A percentile compares a stretch with the other conserved stretches of the same genome.
phyloP scores from a whole-genome alignment of 2,797 vertebrate genomes.

The Sebastes dallii region DNA sequence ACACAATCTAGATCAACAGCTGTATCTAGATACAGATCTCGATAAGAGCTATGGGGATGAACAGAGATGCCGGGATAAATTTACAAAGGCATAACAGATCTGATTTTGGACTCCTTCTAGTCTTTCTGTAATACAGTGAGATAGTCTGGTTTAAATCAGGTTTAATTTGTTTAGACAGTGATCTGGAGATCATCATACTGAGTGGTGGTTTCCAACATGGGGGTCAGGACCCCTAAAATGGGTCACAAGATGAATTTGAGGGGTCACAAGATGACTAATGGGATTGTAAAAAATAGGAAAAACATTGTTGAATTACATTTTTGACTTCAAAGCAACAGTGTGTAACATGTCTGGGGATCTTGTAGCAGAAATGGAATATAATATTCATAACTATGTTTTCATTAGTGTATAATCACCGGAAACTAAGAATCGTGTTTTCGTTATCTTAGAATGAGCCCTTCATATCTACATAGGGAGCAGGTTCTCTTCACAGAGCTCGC shows the following conservation, averaged over 20 bases:
- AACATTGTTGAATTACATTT: neutral
- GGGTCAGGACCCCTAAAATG: neutral
- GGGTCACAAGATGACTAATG: neutral
- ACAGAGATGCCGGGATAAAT: neutral
- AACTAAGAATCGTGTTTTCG: no score
- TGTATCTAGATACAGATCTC: neutral
- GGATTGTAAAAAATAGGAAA: neutral
- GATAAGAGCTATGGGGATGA: neutral
- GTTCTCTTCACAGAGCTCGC: no score
- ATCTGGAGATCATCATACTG: conserved; percentile 38
- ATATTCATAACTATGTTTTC: no score
- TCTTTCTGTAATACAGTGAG: conserved; percentile 30
- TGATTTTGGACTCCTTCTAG: conserved; percentile 42
- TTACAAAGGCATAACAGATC: conserved; percentile 9
- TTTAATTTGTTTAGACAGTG: conserved; percentile 58
- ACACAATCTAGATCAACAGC: neutral
- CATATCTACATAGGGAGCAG: no score
- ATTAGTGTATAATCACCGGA: no score
- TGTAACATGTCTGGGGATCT: no score
- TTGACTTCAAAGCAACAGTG: neutral
- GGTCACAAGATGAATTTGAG: no score
- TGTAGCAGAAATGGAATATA: no score
- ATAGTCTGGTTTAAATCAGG: conserved; percentile 59
- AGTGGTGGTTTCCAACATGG: neutral
- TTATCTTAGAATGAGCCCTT: no score